Conservation (phyloP, 2,888 invertebrate genomes). For the Ephialtes manifestator region DNA sequence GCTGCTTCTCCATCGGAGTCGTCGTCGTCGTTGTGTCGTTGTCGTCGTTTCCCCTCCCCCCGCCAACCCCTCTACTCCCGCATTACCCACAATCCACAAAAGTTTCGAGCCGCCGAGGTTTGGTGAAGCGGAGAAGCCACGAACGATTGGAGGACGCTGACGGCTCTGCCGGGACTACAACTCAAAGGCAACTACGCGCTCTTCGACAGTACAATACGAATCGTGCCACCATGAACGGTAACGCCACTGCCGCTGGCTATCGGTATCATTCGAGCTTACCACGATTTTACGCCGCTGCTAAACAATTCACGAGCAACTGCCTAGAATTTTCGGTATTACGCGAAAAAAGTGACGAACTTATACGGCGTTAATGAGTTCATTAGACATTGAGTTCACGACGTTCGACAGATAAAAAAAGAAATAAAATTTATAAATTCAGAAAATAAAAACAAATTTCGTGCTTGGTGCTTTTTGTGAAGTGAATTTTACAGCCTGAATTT, state of each 20-base stretch:
- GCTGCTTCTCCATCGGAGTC: slow-evolving; percentile 6
- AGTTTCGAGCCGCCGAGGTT: slow-evolving; percentile 20
- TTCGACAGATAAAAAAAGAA: background rate
- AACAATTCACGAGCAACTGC: slow-evolving; percentile 18
- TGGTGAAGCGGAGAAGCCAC: background rate
- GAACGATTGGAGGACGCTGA: slow-evolving; percentile 17
- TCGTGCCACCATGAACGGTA: slow-evolving; percentile 64
- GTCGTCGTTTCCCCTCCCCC: too few species aligned
- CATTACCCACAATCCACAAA: slow-evolving; percentile 21
- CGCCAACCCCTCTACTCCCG: background rate
- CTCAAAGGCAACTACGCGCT: slow-evolving; percentile 25
- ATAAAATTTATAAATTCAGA: too few species aligned
- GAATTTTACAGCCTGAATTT: slow-evolving; percentile 28
- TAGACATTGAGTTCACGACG: background rate
- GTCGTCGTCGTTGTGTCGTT: background rate
- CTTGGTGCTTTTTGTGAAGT: slow-evolving; percentile 8
- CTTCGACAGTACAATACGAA: slow-evolving; percentile 52
- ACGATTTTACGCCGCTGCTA: slow-evolving; percentile 18
- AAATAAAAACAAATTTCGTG: background rate
- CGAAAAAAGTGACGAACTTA: background rate
- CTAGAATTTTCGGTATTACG: slow-evolving; percentile 17
- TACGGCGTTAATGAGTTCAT: background rate
- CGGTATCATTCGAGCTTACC: slow-evolving; percentile 24
- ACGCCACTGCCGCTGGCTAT: slow-evolving; percentile 40
- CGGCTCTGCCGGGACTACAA: slow-evolving; percentile 25